Percentiles rank a stretch among this genome's conserved stretches.
Evolutionary conservation across 2,888 invertebrate genomes (phyloP).

Genomic region (Drosophila bunnanda): DNA sequence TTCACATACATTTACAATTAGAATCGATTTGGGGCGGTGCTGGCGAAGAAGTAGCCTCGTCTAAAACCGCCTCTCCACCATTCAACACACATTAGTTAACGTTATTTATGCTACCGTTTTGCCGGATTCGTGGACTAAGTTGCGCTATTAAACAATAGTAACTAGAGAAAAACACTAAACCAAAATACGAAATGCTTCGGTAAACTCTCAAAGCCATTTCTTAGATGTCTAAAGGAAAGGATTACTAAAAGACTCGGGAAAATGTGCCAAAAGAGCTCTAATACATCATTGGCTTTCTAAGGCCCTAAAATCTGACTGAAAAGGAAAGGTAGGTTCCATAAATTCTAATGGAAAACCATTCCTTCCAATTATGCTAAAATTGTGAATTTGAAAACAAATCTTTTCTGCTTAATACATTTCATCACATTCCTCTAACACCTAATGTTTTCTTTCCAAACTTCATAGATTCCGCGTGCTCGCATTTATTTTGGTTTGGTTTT

Average conservation of each 20-base stretch:
- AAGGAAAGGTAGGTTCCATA: background rate
- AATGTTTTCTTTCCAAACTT: background rate
- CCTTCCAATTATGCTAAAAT: background rate
- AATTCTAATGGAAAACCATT: background rate
- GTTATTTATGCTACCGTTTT: conserved; percentile 58
- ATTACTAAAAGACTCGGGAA: background rate
- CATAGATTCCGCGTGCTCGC: conserved; percentile 35
- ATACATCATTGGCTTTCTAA: background rate
- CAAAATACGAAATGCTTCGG: conserved; percentile 27
- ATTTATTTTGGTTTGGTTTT: conserved; percentile 35
- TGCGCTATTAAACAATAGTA: conserved; percentile 76
- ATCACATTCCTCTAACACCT: conserved; percentile 13
- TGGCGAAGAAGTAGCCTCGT: conserved; percentile 26
- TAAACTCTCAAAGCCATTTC: background rate
- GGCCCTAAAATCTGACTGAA: background rate
- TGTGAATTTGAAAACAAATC: background rate
- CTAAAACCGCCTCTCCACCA: conserved; percentile 24
- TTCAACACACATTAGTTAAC: conserved; percentile 36
- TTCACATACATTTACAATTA: conserved; percentile 66
- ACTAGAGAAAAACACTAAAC: conserved; percentile 72
- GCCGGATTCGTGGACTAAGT: conserved; percentile 56
- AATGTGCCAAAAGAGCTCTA: conserved; percentile 1
- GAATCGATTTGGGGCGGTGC: conserved; percentile 54
- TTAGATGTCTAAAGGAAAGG: conserved; percentile 5
- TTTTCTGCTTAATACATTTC: conserved; percentile 8